Evolutionary conservation across 2,888 invertebrate genomes (phyloP).

Genomic region (Noctua pronuba): DNA sequence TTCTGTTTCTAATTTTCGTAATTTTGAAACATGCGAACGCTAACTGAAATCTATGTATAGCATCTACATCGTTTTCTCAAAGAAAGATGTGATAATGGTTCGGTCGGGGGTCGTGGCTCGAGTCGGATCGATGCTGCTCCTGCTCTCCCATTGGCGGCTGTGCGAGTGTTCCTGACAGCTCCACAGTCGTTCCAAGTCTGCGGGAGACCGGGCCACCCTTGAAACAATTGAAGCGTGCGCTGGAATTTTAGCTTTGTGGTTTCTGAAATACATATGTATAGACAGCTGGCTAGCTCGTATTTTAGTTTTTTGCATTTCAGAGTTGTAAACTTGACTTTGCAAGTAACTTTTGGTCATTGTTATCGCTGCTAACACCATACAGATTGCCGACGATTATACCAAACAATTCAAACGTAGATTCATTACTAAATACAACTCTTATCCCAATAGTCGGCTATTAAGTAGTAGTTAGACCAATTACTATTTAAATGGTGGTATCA

Average conservation of each 20-base stretch:
- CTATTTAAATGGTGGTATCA: too few relatives aligned
- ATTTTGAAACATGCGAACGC: neutral
- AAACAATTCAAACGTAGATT: neutral
- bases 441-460: neutral
- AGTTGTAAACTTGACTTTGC: neutral
- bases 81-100: slow-evolving; percentile 8
- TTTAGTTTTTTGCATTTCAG: neutral
- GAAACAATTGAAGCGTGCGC: slow-evolving; percentile 19
- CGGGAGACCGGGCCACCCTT: slow-evolving; percentile 10
- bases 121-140: slow-evolving; percentile 55
- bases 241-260: neutral
- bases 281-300: neutral
- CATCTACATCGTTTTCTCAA: slow-evolving; percentile 13
- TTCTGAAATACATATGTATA: neutral
- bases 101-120: slow-evolving; percentile 17
- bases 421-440: neutral
- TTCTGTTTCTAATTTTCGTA: neutral
- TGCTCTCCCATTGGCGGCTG: slow-evolving; percentile 59
- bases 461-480: too few relatives aligned
- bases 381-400: neutral
- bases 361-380: neutral
- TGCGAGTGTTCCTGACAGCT: slow-evolving; percentile 62
- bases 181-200: slow-evolving; percentile 13
- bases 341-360: neutral
- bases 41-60: neutral